Evolutionary conservation across 2,888 invertebrate genomes (phyloP).

Genomic region (Euspilapteryx auroguttella): DNA sequence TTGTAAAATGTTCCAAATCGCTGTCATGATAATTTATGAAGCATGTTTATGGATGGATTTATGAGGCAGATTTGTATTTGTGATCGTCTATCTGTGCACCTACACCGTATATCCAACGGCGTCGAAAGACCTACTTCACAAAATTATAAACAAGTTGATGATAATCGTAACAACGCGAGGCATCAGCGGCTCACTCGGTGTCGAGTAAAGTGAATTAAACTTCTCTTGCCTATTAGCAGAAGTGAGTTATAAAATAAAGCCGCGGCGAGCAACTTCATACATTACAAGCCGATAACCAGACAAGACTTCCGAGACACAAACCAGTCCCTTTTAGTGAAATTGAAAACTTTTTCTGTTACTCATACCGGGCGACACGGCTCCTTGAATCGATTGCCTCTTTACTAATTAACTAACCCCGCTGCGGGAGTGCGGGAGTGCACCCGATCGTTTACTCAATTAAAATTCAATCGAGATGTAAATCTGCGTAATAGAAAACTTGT

Average conservation of each 20-base stretch:
- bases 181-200: no score
- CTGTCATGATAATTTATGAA: conserved; percentile 58
- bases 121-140: no score
- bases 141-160: no score
- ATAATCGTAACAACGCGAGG: no score
- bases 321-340: conserved; percentile 64
- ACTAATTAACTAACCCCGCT: conserved; percentile 54
- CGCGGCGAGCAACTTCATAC: conserved; percentile 55
- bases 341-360: conserved; percentile 63
- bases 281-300: conserved; percentile 62
- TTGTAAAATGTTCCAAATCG: conserved; percentile 58
- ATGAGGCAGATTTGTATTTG: conserved; percentile 26
- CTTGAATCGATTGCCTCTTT: conserved; percentile 57
- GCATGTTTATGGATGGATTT: conserved; percentile 54
- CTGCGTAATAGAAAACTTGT: conserved; percentile 35
- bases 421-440: conserved; percentile 52
- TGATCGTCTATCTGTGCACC: no score
- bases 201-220: conserved; percentile 39
- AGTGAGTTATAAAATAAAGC: conserved; percentile 60
- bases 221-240: conserved; percentile 48
- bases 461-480: conserved; percentile 51
- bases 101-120: no score
- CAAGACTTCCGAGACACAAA: conserved; percentile 61
- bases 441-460: conserved; percentile 49
- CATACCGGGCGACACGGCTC: conserved; percentile 50